Evolutionary conservation across 2,113 vertebrate species (phyloP).

Genomic region (Mobula hypostoma): DNA sequence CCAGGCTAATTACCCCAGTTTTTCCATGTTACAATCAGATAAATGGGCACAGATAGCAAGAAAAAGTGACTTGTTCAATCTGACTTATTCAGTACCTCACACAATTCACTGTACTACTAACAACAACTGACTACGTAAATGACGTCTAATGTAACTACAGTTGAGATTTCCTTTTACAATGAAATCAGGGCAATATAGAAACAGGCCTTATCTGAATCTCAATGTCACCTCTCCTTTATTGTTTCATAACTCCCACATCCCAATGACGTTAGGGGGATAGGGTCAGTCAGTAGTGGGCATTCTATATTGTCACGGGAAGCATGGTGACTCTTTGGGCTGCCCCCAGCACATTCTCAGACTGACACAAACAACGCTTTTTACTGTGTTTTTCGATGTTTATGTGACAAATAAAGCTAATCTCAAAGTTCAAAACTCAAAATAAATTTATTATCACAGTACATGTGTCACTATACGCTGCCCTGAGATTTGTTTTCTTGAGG

Average conservation of each 20-base stretch:
- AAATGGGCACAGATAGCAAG: neutral
- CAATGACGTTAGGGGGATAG: no score
- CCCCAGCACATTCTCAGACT: no score
- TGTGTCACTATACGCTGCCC: no score
- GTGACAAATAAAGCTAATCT: no score
- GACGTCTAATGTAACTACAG: neutral
- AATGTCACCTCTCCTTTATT: neutral
- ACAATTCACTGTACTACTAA: neutral
- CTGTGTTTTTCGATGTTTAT: no score
- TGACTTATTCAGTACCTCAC: neutral
- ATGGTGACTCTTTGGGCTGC: no score
- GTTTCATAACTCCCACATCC: neutral
- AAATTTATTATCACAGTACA: no score
- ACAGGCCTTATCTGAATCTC: neutral
- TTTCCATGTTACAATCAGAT: neutral
- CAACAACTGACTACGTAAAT: neutral
- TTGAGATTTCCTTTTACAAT: neutral
- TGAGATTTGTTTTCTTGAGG: no score
- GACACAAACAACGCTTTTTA: no score
- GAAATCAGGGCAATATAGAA: neutral
- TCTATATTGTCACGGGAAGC: no score
- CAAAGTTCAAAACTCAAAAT: no score
- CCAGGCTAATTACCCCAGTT: neutral
- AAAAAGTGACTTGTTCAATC: neutral
- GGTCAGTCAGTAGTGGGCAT: no score